These are phyloP conservation scores for Drosophila tripunctata DNA, from an alignment of 2,888 invertebrate species.

Conservation along the genomic window DNA sequence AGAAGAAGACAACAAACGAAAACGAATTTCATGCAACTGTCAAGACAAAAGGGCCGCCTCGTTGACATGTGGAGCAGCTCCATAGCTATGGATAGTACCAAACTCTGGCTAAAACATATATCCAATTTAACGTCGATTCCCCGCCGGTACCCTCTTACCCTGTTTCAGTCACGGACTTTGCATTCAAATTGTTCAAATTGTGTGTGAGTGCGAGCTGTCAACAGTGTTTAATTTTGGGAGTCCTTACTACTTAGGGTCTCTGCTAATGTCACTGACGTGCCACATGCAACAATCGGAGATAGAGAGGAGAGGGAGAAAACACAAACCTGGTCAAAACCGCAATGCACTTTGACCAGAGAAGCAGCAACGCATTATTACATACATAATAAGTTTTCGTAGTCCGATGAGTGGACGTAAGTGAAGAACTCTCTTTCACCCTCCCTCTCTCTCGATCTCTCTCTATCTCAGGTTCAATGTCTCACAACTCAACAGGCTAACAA, in stretches of 20 bases:
- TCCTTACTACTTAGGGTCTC: conserved; percentile 38
- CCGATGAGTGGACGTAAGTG: conserved; percentile 4
- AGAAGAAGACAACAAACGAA: conserved; percentile 6
- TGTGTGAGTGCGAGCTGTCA: conserved; percentile 78
- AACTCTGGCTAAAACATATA: conserved; percentile 2
- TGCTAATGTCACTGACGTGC: conserved; percentile 54
- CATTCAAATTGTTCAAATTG: conserved; percentile 63
- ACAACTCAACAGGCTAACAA: conserved; percentile 81
- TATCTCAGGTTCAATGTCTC: conserved; percentile 30
- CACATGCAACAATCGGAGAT: conserved; percentile 61
- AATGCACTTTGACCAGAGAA: conserved; percentile 71
- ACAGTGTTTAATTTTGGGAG: conserved; percentile 77
- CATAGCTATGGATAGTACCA: conserved; percentile 42
- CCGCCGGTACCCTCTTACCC: background rate
- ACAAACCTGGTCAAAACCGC: conserved; percentile 58
- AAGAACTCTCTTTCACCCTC: conserved; percentile 51
- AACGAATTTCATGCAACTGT: conserved; percentile 70
- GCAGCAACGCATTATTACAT: conserved; percentile 56
- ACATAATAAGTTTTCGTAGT: conserved; percentile 22
- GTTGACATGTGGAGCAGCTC: conserved; percentile 58
- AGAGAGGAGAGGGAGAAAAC: background rate
- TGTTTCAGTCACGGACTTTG: conserved; percentile 42
- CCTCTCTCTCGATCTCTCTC: too few relatives aligned
- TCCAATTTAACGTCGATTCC: too few relatives aligned
- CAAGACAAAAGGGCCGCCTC: conserved; percentile 61